Evolutionary conservation across 1,140 invertebrate genomes (phyloP).

Genomic region (Drosophila ironensis): DNA sequence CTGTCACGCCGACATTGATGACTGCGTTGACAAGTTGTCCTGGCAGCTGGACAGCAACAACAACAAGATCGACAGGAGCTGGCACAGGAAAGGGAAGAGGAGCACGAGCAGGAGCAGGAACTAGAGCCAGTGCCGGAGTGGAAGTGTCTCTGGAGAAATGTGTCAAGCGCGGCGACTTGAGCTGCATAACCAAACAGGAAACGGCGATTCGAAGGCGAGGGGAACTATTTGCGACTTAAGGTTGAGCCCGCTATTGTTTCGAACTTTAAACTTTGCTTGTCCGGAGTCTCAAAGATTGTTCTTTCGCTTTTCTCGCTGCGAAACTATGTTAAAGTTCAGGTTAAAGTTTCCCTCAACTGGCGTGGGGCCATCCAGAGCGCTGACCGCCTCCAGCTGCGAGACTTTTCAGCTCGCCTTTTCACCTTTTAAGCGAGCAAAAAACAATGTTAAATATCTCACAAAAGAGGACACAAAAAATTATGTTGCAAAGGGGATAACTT

Average conservation of each 20-base stretch:
- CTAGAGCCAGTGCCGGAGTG: conserved; percentile 12
- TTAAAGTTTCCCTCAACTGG: conserved; percentile 23
- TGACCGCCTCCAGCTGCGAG: conserved; percentile 35
- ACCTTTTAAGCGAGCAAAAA: conserved; percentile 37
- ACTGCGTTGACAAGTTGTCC: conserved; percentile 73
- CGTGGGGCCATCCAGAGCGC: conserved; percentile 8
- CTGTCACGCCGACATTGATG: conserved; percentile 74
- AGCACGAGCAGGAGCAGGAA: conserved; percentile 26
- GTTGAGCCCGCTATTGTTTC: conserved; percentile 33
- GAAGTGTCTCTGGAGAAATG: conserved; percentile 67
- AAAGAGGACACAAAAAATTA: conserved; percentile 2
- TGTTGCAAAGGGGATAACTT: background rate
- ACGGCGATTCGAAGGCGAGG: background rate
- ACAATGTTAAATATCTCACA: background rate
- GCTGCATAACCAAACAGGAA: conserved; percentile 69
- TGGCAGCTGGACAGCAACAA: conserved; percentile 22
- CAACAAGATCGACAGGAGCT: conserved; percentile 2
- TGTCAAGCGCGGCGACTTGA: conserved; percentile 75
- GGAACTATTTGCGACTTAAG: conserved; percentile 21
- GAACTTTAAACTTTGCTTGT: conserved; percentile 49
- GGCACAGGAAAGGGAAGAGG: conserved; percentile 6
- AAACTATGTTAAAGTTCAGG: conserved; percentile 60
- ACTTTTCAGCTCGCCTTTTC: conserved; percentile 56
- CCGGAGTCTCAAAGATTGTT: conserved; percentile 9
- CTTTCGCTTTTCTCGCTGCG: background rate